Percentiles rank a stretch among this genome's conserved stretches.
Evolutionary conservation across 2,113 vertebrate species (phyloP).

Genomic region (Psettodes erumei): DNA sequence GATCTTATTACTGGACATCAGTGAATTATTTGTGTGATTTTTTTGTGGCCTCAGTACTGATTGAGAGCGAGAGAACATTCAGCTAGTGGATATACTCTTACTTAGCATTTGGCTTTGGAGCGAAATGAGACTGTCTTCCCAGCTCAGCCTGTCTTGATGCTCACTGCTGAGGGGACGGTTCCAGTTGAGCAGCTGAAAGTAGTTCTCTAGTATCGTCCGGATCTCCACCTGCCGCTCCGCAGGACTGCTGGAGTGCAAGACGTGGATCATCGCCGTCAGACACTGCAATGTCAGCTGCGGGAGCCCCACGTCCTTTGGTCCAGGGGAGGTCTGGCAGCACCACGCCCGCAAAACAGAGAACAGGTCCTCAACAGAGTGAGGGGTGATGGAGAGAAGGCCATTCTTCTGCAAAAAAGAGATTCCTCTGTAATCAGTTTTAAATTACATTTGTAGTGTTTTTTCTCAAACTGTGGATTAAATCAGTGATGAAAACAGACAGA

Average conservation of each 20-base stretch:
- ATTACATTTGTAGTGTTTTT: constrained; percentile 7
- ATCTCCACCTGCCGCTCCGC: constrained; percentile 86
- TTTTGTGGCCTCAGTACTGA: background rate
- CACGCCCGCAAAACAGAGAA: constrained; percentile 86
- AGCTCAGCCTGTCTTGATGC: constrained; percentile 61
- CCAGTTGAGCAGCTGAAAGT: constrained; percentile 92
- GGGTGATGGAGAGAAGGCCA: constrained; percentile 86
- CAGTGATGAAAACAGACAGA: constrained; percentile 16
- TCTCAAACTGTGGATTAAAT: background rate
- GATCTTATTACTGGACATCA: constrained; percentile 16
- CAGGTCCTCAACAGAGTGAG: constrained; percentile 85
- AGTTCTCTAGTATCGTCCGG: constrained; percentile 87
- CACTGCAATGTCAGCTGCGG: constrained; percentile 81
- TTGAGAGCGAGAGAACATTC: background rate
- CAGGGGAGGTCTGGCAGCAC: constrained; percentile 58
- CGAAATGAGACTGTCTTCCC: constrained; percentile 85
- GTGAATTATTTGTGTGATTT: constrained; percentile 32
- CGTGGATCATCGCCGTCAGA: constrained; percentile 88
- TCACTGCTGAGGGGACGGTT: constrained; percentile 79
- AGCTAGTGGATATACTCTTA: constrained; percentile 70
- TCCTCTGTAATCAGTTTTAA: background rate
- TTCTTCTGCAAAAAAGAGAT: constrained; percentile 84
- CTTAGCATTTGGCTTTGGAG: constrained; percentile 93
- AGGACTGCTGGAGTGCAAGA: constrained; percentile 88
- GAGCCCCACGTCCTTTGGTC: constrained; percentile 62